phyloP scores from a whole-genome alignment of 2,888 invertebrate genomes.

The Bombyx huttoni region DNA sequence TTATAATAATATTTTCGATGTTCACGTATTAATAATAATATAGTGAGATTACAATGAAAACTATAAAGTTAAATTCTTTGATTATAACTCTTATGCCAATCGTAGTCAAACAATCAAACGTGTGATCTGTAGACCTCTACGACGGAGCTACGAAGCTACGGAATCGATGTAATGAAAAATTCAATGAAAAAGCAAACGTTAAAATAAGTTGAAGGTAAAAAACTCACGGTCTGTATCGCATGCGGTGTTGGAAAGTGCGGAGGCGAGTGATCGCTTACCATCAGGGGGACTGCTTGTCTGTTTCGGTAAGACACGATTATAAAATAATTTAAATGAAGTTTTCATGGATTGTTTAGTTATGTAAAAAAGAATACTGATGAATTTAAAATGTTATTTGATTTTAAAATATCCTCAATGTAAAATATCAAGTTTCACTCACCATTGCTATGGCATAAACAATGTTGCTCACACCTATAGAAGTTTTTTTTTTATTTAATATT shows the following conservation, averaged over 20 bases:
- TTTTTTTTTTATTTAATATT: no score
- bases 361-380: no score
- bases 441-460: background rate
- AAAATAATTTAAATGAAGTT: background rate
- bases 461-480: no score
- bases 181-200: background rate
- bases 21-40: no score
- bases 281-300: background rate
- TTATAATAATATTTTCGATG: no score
- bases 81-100: background rate
- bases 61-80: no score
- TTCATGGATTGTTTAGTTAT: no score
- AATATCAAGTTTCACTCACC: background rate
- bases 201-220: background rate
- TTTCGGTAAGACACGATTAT: background rate
- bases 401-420: background rate
- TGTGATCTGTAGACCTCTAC: background rate
- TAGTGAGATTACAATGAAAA: no score
- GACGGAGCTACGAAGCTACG: background rate
- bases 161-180: background rate
- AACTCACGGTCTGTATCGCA: background rate
- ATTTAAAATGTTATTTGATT: no score
- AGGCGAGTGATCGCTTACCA: background rate
- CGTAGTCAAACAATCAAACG: background rate
- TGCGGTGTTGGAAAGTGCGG: background rate